Evolutionary conservation across 1,140 invertebrate genomes (phyloP), one percentile per base, ranked within the genome.

Genomic region (Littorina saxatilis): DNA sequence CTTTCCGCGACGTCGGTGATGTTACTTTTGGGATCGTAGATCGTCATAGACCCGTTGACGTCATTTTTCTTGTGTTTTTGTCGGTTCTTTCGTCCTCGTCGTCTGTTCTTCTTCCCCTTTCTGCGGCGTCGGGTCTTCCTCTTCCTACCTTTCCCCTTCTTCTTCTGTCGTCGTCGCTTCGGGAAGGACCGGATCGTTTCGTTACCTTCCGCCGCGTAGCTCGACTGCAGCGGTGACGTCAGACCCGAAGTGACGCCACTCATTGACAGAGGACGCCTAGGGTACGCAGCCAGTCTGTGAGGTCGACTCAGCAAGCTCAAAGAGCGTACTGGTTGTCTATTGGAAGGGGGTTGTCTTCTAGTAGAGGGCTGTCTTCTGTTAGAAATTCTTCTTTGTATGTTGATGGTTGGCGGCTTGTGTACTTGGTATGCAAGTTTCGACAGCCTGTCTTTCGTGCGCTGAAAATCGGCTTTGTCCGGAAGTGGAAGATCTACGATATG

Each of bases 171-270:
- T 11, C 35, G 43, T 20, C 32, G 47, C 37, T 37, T 35, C 2
- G 55, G 76, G 11, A 78, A 43, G 7, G 27, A 32, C 55, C 76
- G 32, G 23, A 78, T 40, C 0, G 35, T 66, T 29, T 78, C 76
- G 35, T 63, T 63, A 5, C 55, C 76, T 7, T 63, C 76, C 0
- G 73, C 73, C 1, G 76, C 76, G 37, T 63, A 78, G 58, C 76
- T 63, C 15, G 55, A 39, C 35, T 23, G 27, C 35, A 39, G 39
- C 5, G 58, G 29, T 40, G 37, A 43, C 35, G 11, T 43, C 35
- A 37, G 5, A 27, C 76, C 76, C 17, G 55, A 32, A 13, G 35
- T 63, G 35, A 78, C 76, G 76, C 66, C 76, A 78, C 23, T 29
- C 39, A 13, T 20, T 23, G 7, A 35, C n/a, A 58, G 23, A 13